phyloP scores from a whole-genome alignment of 2,888 invertebrate genomes.

The Callosobruchus maculatus region DNA sequence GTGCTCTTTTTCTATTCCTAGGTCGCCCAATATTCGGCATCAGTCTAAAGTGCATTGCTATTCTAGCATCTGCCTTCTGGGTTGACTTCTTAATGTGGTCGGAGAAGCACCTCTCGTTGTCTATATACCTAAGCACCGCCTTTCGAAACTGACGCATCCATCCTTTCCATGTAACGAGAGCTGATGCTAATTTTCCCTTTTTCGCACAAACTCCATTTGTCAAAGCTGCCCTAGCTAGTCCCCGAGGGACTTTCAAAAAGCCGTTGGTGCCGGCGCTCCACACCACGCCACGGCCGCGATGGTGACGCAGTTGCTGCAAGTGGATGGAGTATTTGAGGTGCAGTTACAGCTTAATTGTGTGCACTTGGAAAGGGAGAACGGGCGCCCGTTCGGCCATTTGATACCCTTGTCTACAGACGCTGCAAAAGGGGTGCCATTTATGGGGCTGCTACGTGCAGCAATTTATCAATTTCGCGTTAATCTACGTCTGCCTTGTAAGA shows the following conservation, averaged over 20 bases:
- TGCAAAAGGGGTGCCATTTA: conserved; percentile 2
- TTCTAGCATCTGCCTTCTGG: no score
- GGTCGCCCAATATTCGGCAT: no score
- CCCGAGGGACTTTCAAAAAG: conserved; percentile 12
- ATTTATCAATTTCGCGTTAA: conserved; percentile 1
- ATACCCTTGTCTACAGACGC: conserved; percentile 16
- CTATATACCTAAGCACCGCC: no score
- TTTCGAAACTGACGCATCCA: no score
- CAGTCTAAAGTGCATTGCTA: no score
- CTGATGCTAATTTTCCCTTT: background rate
- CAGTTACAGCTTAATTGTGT: conserved; percentile 17
- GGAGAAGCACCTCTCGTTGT: no score
- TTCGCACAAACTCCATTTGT: background rate
- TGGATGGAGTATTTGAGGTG: conserved; percentile 16
- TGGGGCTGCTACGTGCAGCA: no score
- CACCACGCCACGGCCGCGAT: background rate
- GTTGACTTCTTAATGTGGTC: no score
- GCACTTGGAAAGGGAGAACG: conserved; percentile 9
- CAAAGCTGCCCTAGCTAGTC: background rate
- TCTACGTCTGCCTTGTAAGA: background rate
- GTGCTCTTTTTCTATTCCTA: no score
- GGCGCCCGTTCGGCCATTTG: conserved; percentile 13
- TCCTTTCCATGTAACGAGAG: no score
- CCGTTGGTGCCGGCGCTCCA: conserved; percentile 8
- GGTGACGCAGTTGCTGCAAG: conserved; percentile 3